Percentiles rank a stretch among this genome's conserved stretches.
phyloP scores from a whole-genome alignment of 2,888 invertebrate genomes.

The Glomeris marginata region DNA sequence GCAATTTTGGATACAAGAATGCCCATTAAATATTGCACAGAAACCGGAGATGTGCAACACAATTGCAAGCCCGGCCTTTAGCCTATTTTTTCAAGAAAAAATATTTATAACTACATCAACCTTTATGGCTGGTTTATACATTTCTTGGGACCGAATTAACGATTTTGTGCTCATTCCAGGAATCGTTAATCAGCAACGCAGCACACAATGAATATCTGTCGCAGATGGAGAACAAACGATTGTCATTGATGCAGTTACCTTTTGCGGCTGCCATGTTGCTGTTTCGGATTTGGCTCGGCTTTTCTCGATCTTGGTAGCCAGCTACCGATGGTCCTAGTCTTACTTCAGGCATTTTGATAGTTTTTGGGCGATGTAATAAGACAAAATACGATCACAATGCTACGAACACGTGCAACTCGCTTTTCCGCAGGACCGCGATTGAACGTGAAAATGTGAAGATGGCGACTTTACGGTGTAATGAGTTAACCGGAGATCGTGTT shows the following conservation, averaged over 20 bases:
- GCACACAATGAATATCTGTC: no score
- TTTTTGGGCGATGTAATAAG: no score
- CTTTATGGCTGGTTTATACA: no score
- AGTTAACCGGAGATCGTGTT: no score
- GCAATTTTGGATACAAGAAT: no score
- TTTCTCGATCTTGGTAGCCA: slow-evolving; percentile 41
- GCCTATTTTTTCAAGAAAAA: neutral
- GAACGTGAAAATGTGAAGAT: neutral
- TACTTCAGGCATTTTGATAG: no score
- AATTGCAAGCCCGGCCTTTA: neutral
- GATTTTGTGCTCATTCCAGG: neutral
- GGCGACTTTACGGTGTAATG: no score
- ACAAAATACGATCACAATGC: no score
- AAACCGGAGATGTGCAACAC: no score
- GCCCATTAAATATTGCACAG: no score
- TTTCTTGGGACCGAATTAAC: neutral
- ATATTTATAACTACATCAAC: no score
- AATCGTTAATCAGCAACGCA: neutral
- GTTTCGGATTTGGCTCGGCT: slow-evolving; percentile 81
- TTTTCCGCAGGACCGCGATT: neutral
- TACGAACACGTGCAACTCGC: no score
- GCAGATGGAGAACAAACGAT: neutral
- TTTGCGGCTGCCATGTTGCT: slow-evolving; percentile 98
- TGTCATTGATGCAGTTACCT: slow-evolving; percentile 43
- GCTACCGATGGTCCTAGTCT: neutral